phyloP scores from a whole-genome alignment of 2,113 vertebrate genomes.

The Caracal caracal region DNA sequence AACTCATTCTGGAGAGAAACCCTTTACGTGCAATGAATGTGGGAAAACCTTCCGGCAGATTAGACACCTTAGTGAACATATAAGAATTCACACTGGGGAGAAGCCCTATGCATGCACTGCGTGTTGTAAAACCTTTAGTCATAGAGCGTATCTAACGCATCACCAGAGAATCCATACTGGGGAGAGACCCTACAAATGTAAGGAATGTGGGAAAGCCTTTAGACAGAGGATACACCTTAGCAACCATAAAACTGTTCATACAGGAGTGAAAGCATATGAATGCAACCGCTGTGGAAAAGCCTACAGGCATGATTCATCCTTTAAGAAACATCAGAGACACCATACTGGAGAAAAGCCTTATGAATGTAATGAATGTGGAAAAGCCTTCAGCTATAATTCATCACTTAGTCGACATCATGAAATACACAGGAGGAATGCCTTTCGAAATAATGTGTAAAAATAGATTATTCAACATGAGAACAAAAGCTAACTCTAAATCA shows the following conservation, averaged over 20 bases:
- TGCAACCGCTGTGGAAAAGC: conserved; percentile 77
- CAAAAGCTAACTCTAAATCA: background rate
- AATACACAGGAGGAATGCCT: conserved; percentile 73
- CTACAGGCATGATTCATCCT: conserved; percentile 77
- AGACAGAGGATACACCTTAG: conserved; percentile 78
- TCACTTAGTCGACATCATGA: conserved; percentile 78
- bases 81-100: conserved; percentile 79
- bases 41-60: conserved; percentile 78
- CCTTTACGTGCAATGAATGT: conserved; percentile 76
- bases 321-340: conserved; percentile 78
- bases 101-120: conserved; percentile 75
- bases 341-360: conserved; percentile 79
- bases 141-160: conserved; percentile 74
- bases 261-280: conserved; percentile 77
- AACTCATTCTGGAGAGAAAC: conserved; percentile 80
- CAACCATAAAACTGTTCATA: conserved; percentile 79
- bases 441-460: background rate
- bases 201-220: conserved; percentile 80
- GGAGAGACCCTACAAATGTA: conserved; percentile 79
- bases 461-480: background rate
- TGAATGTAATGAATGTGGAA: conserved; percentile 78
- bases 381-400: conserved; percentile 80
- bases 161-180: conserved; percentile 79
- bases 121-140: conserved; percentile 80
- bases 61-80: conserved; percentile 76